Percentiles rank a stretch among this genome's conserved stretches.
Conservation (phyloP, 2,888 invertebrate genomes). For the Phania funesta region DNA sequence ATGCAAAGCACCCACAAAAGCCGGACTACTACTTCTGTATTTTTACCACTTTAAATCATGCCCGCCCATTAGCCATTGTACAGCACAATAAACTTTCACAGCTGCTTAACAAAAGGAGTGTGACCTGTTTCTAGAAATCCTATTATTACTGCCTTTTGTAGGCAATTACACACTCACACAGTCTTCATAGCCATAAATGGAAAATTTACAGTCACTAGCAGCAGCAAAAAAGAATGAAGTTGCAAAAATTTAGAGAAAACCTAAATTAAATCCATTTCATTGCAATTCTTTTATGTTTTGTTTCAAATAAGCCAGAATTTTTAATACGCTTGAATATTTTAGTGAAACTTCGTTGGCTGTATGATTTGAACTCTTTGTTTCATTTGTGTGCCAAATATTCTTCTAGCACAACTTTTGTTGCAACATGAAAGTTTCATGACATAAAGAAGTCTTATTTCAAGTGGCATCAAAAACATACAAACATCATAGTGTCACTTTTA, state of each 20-base stretch:
- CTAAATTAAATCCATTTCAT: constrained; percentile 54
- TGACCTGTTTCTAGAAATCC: constrained; percentile 43
- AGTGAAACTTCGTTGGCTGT: constrained; percentile 15
- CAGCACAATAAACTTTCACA: constrained; percentile 4
- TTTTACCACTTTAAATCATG: constrained; percentile 25
- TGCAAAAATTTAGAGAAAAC: constrained; percentile 44
- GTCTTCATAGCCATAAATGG: neutral
- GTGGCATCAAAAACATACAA: neutral
- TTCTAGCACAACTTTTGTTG: neutral
- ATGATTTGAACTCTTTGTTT: neutral
- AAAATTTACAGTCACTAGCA: neutral
- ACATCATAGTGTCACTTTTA: neutral
- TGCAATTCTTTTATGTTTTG: constrained; percentile 16
- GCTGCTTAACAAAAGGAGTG: constrained; percentile 60
- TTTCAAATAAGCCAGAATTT: constrained; percentile 54
- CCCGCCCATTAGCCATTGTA: constrained; percentile 4
- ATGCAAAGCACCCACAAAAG: constrained; percentile 73
- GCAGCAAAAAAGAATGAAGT: constrained; percentile 25
- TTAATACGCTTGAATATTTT: constrained; percentile 29
- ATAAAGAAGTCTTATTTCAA: constrained; percentile 25
- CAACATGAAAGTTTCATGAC: constrained; percentile 27
- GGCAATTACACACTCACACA: neutral
- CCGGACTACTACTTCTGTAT: constrained; percentile 66
- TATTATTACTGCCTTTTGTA: constrained; percentile 50
- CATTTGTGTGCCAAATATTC: constrained; percentile 15